Base-by-base conservation (phyloP, 2,113 vertebrate species). In the Callocephalon fimbriatum region DNA sequence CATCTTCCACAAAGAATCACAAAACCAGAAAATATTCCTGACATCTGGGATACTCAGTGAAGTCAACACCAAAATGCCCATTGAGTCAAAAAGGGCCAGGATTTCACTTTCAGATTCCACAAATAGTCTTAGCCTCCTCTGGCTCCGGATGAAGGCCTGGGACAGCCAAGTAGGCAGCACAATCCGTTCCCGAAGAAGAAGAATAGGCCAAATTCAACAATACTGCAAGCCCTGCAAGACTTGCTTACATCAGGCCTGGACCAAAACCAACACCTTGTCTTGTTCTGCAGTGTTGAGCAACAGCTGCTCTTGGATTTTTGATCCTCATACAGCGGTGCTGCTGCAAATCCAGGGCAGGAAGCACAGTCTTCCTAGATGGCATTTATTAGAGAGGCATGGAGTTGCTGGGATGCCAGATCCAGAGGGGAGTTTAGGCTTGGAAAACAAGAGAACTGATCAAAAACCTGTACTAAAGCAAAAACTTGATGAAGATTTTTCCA, bases 181-280 rank as follows among this genome's bases (percentile, higher is more conserved):
- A 93, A 16, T 72, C 90, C 17, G 19, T 90, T 97, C 86, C 88
- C 40, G 61, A 93, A 56, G 54, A 38, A 65, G 90, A 92, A 88
- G 87, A 95, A 96, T 95, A 92, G 90, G 90, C 95, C 96, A 96
- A 96, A 96, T 92, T 89, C 95, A 97, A 96, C 95, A 96, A 91
- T 93, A 68, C 73, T 59, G 56, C 59, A 80, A 93, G 90, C 59
- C 75, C 74, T 92, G 88, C 79, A 94, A 94, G 83, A 59, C 88
- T 87, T 31, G 11, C 93, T 97, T 93, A 96, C 95, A 90, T 96
- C 95, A 97, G 93, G 62, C 53, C 91, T 96, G 95, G 93, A 93
- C 15, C n/a, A 56, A 95, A 61, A 90, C 95, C 96, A 97, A 50
- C 0, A 2, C 67, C 95, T 86, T 95, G 91, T 84, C 95, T 85